These are phyloP conservation scores for Bombycilla garrulus DNA, from an alignment of 2,113 vertebrate genomes.

Conservation along the genomic window DNA sequence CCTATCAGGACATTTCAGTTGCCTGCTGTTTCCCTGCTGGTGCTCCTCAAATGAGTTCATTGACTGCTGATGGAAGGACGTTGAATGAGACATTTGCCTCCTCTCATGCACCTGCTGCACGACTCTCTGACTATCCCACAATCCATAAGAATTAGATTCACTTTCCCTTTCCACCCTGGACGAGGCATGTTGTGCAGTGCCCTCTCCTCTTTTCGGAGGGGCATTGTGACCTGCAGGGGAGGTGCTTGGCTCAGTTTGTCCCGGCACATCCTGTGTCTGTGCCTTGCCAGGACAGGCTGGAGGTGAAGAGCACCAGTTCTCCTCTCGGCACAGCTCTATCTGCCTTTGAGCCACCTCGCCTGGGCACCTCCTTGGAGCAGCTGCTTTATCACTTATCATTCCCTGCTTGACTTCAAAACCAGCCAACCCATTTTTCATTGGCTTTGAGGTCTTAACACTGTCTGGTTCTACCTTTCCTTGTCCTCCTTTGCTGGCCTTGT, in stretches of 20 bases:
- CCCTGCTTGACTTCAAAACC: not conserved
- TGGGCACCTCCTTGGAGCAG: not conserved
- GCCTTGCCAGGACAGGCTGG: slow-evolving; percentile 38
- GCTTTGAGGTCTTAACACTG: not conserved
- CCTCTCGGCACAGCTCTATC: slow-evolving; percentile 59
- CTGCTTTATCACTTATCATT: not conserved
- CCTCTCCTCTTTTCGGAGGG: not conserved
- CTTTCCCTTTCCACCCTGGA: slow-evolving; percentile 33
- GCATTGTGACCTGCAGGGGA: not conserved
- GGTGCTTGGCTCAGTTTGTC: slow-evolving; percentile 13
- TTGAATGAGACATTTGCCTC: not conserved
- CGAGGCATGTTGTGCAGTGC: not conserved
- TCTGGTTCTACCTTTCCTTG: not conserved
- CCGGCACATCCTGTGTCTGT: slow-evolving; percentile 39
- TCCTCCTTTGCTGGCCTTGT: slow-evolving; percentile 33
- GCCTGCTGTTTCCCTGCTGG: not conserved
- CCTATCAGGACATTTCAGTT: not conserved
- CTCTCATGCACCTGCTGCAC: slow-evolving; percentile 1
- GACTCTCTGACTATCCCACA: not conserved
- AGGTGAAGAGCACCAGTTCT: slow-evolving; percentile 3
- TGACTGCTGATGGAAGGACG: slow-evolving; percentile 11
- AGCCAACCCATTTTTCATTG: not conserved
- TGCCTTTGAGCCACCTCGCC: slow-evolving; percentile 55
- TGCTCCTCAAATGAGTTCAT: not conserved
- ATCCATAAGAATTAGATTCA: not conserved